Evolutionary conservation across 1,140 invertebrate genomes (phyloP).

Genomic region (Orchesella cincta): DNA sequence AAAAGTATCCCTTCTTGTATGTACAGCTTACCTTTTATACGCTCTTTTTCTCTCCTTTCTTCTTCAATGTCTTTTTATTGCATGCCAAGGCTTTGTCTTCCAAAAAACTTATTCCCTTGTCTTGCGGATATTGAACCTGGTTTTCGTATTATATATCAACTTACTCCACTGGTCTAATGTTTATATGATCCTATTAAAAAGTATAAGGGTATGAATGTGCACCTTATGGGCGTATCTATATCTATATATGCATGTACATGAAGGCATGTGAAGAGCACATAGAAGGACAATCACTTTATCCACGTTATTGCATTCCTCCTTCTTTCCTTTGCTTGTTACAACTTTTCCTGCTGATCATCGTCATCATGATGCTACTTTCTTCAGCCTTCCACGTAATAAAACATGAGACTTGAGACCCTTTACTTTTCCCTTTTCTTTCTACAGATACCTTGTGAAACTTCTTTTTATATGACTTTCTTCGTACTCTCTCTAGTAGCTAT

Average conservation of each 20-base stretch:
- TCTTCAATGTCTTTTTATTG: not conserved
- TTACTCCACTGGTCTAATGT: not conserved
- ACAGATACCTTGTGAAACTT: slow-evolving; percentile 27
- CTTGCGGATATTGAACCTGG: not conserved
- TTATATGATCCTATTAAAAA: not conserved
- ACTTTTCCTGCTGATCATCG: not conserved
- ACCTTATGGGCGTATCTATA: not conserved
- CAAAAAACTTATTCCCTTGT: slow-evolving; percentile 2
- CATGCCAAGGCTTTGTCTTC: not conserved
- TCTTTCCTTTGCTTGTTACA: slow-evolving; percentile 1
- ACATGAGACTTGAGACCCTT: slow-evolving; percentile 26
- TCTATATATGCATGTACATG: not conserved
- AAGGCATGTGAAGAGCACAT: not conserved
- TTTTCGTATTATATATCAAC: not conserved
- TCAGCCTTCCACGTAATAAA: slow-evolving; percentile 3
- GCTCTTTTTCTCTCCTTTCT: not conserved
- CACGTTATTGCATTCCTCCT: slow-evolving; percentile 4
- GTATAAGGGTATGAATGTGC: not conserved
- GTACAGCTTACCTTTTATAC: not conserved
- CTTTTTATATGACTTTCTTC: not conserved
- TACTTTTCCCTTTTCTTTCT: slow-evolving; percentile 11
- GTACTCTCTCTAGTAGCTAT: not conserved
- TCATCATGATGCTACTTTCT: not conserved
- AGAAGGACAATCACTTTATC: slow-evolving; percentile 15
- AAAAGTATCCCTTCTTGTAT: not conserved